Conservation (phyloP, 1,140 invertebrate species). For the Parapsyche elsis region DNA sequence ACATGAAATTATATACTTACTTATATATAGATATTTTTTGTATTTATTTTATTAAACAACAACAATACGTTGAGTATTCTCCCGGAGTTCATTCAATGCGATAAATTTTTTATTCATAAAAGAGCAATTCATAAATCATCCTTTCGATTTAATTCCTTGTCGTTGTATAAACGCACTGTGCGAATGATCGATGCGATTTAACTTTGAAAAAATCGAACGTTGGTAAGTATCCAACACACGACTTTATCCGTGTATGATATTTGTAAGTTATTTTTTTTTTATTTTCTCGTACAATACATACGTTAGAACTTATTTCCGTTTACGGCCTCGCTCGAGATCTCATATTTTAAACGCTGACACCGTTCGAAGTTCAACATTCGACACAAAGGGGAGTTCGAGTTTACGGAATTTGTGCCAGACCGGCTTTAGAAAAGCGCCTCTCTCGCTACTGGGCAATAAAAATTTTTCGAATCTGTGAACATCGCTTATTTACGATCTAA, state of each 20-base stretch:
- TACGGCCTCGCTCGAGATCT: background rate
- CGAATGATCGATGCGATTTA: background rate
- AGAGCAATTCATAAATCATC: no score
- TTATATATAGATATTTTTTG: background rate
- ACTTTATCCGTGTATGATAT: no score
- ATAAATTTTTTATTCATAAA: background rate
- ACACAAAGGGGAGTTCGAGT: conserved; percentile 22
- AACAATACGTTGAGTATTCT: background rate
- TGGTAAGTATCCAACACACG: background rate
- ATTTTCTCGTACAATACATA: no score
- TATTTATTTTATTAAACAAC: background rate
- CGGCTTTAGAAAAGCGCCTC: background rate
- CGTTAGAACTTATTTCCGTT: background rate
- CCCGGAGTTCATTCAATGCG: background rate
- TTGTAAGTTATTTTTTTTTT: no score
- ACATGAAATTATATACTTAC: conserved; percentile 22
- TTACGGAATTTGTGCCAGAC: conserved; percentile 29
- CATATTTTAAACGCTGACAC: conserved; percentile 7
- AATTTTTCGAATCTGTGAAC: conserved; percentile 34
- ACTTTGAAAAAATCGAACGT: conserved; percentile 1
- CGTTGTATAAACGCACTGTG: background rate
- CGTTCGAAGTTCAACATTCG: conserved; percentile 11
- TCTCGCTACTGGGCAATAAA: conserved; percentile 41
- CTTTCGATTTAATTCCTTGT: no score
- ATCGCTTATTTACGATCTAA: conserved; percentile 41